A percentile compares a stretch with the other conserved stretches of the same genome.
Evolutionary conservation across 2,888 invertebrate genomes (phyloP).

Genomic region (Erannis defoliaria): DNA sequence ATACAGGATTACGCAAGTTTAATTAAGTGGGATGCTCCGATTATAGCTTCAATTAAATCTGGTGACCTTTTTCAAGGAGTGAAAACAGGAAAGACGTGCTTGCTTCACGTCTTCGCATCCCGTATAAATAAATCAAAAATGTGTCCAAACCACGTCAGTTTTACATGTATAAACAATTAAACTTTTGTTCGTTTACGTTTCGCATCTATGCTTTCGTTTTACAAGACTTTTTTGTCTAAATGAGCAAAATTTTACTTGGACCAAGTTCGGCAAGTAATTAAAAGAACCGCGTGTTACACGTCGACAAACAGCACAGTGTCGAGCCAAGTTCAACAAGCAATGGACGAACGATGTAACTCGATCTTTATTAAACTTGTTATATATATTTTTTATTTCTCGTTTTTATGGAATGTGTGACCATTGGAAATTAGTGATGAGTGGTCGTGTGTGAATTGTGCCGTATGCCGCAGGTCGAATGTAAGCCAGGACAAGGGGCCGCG

Average conservation of each 20-base stretch:
- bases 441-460: conserved; percentile 58
- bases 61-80: too few species aligned
- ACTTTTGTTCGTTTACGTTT: background rate
- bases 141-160: too few species aligned
- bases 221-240: background rate
- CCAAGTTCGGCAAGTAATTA: too few species aligned
- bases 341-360: background rate
- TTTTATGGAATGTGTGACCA: background rate
- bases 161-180: background rate
- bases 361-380: background rate
- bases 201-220: background rate
- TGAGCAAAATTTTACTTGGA: background rate
- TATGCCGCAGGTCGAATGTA: conserved; percentile 80
- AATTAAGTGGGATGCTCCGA: too few species aligned
- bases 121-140: too few species aligned
- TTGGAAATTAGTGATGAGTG: conserved; percentile 16
- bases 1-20: too few species aligned
- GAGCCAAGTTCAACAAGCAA: background rate
- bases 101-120: too few species aligned
- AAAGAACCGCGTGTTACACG: background rate
- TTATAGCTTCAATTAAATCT: too few species aligned
- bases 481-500: conserved; percentile 78
- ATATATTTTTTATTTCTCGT: background rate
- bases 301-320: background rate
- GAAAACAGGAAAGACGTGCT: too few species aligned